Conservation (phyloP, 2,113 vertebrate species). For the Greenwoodochromis staneri region DNA sequence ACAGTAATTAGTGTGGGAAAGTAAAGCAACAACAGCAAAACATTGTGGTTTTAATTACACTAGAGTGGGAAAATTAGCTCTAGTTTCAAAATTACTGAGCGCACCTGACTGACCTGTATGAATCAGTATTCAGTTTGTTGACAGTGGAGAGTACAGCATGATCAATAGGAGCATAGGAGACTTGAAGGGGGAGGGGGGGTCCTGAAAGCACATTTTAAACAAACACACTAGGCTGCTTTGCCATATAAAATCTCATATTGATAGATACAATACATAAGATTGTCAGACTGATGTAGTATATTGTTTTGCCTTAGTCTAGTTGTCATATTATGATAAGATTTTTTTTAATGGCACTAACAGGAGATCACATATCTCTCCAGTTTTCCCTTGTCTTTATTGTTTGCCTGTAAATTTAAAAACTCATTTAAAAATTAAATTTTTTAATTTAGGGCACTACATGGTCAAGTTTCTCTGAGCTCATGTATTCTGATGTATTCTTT, state of each 20-base stretch:
- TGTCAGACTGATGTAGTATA: background rate
- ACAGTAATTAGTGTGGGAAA: background rate
- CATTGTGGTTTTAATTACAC: background rate
- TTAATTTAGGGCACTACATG: background rate
- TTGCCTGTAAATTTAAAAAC: background rate
- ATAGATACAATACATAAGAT: background rate
- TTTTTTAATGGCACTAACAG: background rate
- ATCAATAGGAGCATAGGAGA: background rate
- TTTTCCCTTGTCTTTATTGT: background rate
- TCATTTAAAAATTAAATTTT: fast-evolving
- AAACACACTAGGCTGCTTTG: background rate
- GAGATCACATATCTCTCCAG: background rate
- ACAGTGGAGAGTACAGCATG: background rate
- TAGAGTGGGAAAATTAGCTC: background rate
- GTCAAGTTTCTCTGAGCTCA: background rate
- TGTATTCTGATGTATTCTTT: background rate
- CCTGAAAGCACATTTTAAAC: background rate
- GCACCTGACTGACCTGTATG: background rate
- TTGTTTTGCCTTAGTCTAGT: background rate
- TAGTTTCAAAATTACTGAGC: background rate
- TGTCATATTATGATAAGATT: background rate
- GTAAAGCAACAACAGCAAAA: background rate
- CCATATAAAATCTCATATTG: background rate
- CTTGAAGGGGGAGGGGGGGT: background rate
- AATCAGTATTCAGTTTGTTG: background rate